These are phyloP conservation scores for Nasonia oneida DNA, from an alignment of 2,888 invertebrate genomes.

Conservation along the genomic window DNA sequence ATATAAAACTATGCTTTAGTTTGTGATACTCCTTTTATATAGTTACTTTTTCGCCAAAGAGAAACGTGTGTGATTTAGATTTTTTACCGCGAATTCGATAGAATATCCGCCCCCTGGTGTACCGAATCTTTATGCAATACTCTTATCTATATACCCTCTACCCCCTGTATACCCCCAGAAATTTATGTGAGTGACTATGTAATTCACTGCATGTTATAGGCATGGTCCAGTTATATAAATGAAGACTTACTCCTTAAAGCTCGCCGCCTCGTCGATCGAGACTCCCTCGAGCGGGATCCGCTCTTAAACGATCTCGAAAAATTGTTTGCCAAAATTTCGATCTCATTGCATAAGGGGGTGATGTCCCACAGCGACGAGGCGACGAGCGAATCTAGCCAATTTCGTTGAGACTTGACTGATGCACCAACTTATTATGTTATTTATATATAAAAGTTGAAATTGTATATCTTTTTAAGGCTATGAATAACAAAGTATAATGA, in stretches of 20 bases:
- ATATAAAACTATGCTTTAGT: conserved; percentile 13
- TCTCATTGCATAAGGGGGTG: background rate
- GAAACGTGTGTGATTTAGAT: conserved; percentile 42
- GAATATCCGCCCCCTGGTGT: background rate
- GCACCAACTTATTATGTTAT: conserved; percentile 41
- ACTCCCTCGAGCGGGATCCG: background rate
- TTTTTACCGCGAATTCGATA: conserved; percentile 40
- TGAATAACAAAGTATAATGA: conserved; percentile 30
- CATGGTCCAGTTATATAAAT: conserved; percentile 61
- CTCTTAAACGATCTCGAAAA: background rate
- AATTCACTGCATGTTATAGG: conserved; percentile 69
- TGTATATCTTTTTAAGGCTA: conserved; percentile 43
- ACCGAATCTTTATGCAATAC: background rate
- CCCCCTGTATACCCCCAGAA: conserved; percentile 16
- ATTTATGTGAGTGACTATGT: conserved; percentile 60
- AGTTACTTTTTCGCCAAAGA: conserved; percentile 10
- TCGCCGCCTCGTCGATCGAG: conserved; percentile 13
- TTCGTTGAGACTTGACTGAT: conserved; percentile 58
- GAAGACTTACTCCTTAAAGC: conserved; percentile 27
- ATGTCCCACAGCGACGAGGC: conserved; percentile 2
- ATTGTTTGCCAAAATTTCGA: conserved; percentile 12
- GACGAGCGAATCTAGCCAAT: conserved; percentile 39
- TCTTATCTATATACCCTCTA: background rate
- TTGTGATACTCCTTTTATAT: conserved; percentile 29
- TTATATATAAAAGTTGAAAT: conserved; percentile 43